phyloP scores from a whole-genome alignment of 2,113 vertebrate species.

The Aythya baeri region DNA sequence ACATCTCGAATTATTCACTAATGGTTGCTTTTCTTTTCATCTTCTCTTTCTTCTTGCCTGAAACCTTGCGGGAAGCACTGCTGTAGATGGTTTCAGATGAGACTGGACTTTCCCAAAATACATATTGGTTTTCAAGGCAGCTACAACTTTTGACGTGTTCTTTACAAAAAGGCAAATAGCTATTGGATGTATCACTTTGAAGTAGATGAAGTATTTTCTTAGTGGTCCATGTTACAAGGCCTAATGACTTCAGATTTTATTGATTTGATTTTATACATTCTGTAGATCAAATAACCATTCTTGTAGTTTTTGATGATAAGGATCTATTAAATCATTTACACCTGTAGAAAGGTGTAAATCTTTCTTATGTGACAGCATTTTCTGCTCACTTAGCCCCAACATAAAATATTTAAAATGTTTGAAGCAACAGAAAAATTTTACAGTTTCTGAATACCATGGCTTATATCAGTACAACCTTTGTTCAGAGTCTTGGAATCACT shows the following conservation, averaged over 20 bases:
- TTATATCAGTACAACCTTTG: not conserved
- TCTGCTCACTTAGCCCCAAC: not conserved
- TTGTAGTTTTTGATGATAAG: slow-evolving; percentile 1
- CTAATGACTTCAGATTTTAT: not conserved
- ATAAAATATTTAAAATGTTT: not conserved
- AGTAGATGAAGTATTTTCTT: not conserved
- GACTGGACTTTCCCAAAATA: not conserved
- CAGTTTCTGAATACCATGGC: not conserved
- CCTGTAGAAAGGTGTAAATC: not conserved
- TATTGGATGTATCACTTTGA: not conserved
- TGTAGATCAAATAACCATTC: not conserved
- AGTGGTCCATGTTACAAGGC: not conserved
- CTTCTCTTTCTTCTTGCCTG: not conserved
- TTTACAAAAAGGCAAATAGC: not conserved
- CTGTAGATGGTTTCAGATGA: not conserved
- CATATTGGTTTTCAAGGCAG: not conserved
- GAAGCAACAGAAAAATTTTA: not conserved
- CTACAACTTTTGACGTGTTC: not conserved
- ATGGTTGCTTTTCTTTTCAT: not conserved
- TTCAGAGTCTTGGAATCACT: not conserved
- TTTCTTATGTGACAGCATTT: not conserved
- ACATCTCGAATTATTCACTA: not conserved
- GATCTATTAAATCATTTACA: not conserved
- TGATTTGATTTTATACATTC: not conserved
- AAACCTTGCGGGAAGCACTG: not conserved